Percentiles rank a stretch among this genome's conserved stretches.
phyloP scores from a whole-genome alignment of 2,888 invertebrate species.

The Dorcus parallelipipedus region DNA sequence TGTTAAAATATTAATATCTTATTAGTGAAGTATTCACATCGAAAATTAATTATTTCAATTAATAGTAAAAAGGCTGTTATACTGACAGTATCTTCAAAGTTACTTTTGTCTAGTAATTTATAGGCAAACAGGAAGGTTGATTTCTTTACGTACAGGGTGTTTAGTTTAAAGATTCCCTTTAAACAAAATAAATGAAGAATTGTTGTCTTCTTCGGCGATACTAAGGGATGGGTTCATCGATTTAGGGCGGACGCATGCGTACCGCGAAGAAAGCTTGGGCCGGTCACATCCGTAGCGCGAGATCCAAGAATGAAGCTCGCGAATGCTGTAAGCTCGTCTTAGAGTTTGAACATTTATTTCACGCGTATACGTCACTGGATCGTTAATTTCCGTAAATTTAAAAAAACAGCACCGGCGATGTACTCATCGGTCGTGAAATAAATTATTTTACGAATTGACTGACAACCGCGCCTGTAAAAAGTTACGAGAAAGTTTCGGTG shows the following conservation, averaged over 20 bases:
- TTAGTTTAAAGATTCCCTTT: background rate
- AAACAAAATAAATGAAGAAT: conserved; percentile 10
- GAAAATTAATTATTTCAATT: too few species aligned
- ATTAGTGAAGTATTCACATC: too few species aligned
- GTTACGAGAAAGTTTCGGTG: background rate
- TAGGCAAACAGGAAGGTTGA: too few species aligned
- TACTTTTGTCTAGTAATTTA: too few species aligned
- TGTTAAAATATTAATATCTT: too few species aligned
- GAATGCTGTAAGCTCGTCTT: background rate
- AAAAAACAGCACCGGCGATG: background rate
- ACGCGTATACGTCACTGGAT: background rate
- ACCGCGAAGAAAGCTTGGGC: conserved; percentile 32
- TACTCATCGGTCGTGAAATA: background rate
- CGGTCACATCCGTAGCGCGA: conserved; percentile 39
- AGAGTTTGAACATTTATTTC: background rate
- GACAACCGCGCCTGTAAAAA: background rate
- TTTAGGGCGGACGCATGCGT: conserved; percentile 43
- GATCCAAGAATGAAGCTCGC: conserved; percentile 32
- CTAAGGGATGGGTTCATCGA: conserved; percentile 48
- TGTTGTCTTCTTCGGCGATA: conserved; percentile 10
- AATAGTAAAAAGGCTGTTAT: too few species aligned
- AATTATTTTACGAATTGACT: background rate
- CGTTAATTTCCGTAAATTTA: background rate
- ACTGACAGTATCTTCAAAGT: too few species aligned
- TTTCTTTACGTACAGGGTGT: background rate